Base-by-base conservation (phyloP, 2,797 vertebrate genomes). In the Gallinago stenura region DNA sequence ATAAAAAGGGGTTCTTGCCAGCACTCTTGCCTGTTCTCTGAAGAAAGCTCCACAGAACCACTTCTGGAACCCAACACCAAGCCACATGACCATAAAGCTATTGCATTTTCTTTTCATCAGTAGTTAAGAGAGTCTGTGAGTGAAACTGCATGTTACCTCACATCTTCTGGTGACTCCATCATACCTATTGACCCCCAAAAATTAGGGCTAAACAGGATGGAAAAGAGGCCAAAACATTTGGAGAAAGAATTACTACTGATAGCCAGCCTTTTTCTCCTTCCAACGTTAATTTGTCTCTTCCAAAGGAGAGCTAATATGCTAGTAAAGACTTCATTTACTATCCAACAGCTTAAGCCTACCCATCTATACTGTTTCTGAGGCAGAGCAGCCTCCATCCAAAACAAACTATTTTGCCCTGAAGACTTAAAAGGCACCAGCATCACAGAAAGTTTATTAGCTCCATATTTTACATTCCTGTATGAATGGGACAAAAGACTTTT, bases 391-490 rank as follows among this genome's bases (percentile, higher is more conserved):
- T 79, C 84, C 72, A 69, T 56, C 64, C 83, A 75, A 68, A 89
- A 46, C 8, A 57, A 62, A 28, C 12, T 50, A 35, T 73, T 87
- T 91, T 87, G 87, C 66, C 81, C 87, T 62, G 46, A 92, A 92
- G 73, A 60, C 71, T 79, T 73, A 35, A 95, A 95, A 92, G 43
- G 78, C 75, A 94, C 13, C 37, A 79, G 45, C 58, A 66, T 71
- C 57, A 61, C 28, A 73, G 0, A 0, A 76, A 89, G 64, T 85
- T 92, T 91, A 95, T 95, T 89, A 92, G 71, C 53, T 89, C 37
- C 82, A 60, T 85, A 77, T 91, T 95, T 92, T 80, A 91, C 58
- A 92, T 89, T 91, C 60, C 71, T 89, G 31, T 60, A 95, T 45
- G 39, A 95, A 85, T 68, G 31, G 66, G 78, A 87, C 80, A 89